Base-by-base conservation (phyloP, 2,888 invertebrate species). In the Watsonalla binaria region DNA sequence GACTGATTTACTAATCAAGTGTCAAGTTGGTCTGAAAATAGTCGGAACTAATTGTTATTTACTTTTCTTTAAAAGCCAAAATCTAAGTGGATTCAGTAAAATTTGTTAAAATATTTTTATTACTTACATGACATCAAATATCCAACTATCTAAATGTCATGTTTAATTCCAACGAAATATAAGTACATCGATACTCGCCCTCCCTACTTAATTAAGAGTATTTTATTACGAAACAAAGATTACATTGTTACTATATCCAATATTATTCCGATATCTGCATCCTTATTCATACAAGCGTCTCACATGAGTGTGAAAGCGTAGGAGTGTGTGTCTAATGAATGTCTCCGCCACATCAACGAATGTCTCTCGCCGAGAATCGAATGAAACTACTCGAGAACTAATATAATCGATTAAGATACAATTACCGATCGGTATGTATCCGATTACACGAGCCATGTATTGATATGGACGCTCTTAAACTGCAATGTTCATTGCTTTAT, bases 361-460 rank as follows among this genome's bases (percentile, higher is more conserved):
- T 80, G 80, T 76, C 72, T 67, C 65, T 69, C 64, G 62, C 56
- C 59, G 61, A 57, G 62, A 60, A 60, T 62, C 65, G 74, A 70
- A 78, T 68, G 65, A 65, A 71, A 71, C 74, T 72, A 63, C 70
- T 69, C 68, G 58, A 67, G 68, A 73, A 82, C 78, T 82, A 84
- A 85, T 85, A 82, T 68, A 66, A 69, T 76, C 84, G 79, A 81
- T 85, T 86, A 83, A 77, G 80, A 75, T 74, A 74, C 86, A 79
- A 85, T 86, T 83, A 82, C 80, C 63, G 64, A 69, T 74, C 65
- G 65, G 24, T 65, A 74, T 62, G 74, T 82, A 81, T 82, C 78
- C 72, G 73, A 78, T 84, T 84, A 81, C 78, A 66, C 56, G 59
- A 61, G 37, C 60, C 59, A 63, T 72, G 58, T 66, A 53, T 63